Conservation (phyloP, 2,113 vertebrate species). For the Amblyornis subalaris region DNA sequence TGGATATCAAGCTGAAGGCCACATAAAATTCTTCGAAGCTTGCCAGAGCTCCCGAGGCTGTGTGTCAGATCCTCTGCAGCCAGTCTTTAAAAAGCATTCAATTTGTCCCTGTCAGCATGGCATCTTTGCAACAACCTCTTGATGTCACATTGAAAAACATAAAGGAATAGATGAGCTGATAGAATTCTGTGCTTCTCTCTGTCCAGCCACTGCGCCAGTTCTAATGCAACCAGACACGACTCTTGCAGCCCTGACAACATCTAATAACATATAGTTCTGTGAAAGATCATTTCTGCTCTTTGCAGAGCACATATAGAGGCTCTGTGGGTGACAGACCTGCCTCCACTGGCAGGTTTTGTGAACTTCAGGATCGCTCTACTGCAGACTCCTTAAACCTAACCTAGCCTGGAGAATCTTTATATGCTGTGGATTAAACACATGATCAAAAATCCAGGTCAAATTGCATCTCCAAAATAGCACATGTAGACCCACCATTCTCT, state of each 20-base stretch:
- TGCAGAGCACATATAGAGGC: not conserved
- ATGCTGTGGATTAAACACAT: not conserved
- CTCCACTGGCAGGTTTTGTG: not conserved
- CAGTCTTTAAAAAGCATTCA: not conserved
- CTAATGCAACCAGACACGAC: not conserved
- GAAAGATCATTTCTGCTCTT: not conserved
- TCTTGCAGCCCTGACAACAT: accelerated
- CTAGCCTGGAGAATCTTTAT: not conserved
- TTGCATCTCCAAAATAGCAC: not conserved
- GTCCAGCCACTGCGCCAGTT: not conserved
- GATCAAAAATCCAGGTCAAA: not conserved
- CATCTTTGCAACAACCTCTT: not conserved
- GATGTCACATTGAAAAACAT: not conserved
- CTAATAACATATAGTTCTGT: not conserved
- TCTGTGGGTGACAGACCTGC: not conserved
- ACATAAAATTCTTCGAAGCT: not conserved
- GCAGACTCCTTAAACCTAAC: not conserved
- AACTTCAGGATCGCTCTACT: not conserved
- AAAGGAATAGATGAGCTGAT: not conserved
- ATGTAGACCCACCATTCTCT: accelerated
- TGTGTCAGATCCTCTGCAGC: not conserved
- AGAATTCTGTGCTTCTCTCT: not conserved
- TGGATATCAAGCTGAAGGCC: not conserved
- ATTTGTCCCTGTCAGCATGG: not conserved
- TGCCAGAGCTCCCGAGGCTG: not conserved